Conservation (phyloP, 2,113 vertebrate species). For the Scalopus aquaticus region DNA sequence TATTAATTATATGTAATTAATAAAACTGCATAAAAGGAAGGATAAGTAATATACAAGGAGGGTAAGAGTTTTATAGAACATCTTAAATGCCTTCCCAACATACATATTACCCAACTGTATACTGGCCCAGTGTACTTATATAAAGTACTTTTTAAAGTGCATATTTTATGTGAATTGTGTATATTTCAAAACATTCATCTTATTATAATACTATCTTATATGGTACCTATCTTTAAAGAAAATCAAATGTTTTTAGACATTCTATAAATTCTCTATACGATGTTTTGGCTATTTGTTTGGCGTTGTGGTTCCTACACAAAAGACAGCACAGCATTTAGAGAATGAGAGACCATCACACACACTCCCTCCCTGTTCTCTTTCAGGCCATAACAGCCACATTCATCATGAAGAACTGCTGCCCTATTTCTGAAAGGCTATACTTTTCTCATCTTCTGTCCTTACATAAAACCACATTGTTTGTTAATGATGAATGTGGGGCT, state of each 20-base stretch:
- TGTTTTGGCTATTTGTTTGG: background rate
- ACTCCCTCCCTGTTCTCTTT: background rate
- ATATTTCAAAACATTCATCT: background rate
- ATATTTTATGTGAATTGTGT: background rate
- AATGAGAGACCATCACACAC: too few species aligned
- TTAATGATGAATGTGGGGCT: background rate
- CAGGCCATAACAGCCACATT: background rate
- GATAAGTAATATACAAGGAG: background rate
- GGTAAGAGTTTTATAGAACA: background rate
- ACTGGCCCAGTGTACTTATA: background rate
- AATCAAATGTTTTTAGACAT: background rate
- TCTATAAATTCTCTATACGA: background rate
- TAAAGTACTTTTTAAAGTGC: background rate
- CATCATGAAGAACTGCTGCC: background rate
- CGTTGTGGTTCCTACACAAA: background rate
- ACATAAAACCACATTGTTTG: background rate
- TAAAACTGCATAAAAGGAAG: conserved; percentile 17
- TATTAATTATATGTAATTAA: background rate
- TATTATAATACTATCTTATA: background rate
- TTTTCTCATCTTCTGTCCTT: conserved; percentile 32
- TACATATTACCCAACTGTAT: background rate
- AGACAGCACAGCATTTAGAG: background rate
- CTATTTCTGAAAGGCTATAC: background rate
- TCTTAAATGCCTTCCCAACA: background rate
- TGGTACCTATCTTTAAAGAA: background rate